phyloP scores from a whole-genome alignment of 1,140 invertebrate species.

The Drosophila saltans region DNA sequence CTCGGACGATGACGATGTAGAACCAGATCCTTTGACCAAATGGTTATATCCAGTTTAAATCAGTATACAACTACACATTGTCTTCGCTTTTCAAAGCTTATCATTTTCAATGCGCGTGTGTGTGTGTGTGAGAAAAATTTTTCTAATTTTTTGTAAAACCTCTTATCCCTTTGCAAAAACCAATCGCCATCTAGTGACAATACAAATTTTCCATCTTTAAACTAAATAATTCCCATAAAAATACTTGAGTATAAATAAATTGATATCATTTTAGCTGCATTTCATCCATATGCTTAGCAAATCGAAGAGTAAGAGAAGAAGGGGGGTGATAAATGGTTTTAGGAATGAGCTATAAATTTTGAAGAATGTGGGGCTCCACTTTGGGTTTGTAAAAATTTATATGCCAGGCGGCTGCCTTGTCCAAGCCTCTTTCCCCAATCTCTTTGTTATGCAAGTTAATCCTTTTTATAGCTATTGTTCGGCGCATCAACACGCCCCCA shows the following conservation, averaged over 20 bases:
- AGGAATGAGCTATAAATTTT: slow-evolving; percentile 42
- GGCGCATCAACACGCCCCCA: slow-evolving; percentile 70
- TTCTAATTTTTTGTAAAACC: no score
- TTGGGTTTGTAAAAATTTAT: slow-evolving; percentile 18
- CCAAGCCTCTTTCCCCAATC: slow-evolving; percentile 8
- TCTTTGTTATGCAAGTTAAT: slow-evolving; percentile 80
- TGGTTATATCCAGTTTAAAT: slow-evolving; percentile 29
- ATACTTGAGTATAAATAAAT: slow-evolving; percentile 46
- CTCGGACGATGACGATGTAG: not conserved
- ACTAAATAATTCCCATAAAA: slow-evolving; percentile 8
- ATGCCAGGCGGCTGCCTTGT: slow-evolving; percentile 15
- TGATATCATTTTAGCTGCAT: no score
- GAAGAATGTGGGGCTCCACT: slow-evolving; percentile 2
- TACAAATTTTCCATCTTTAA: not conserved
- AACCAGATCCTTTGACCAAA: slow-evolving; percentile 1
- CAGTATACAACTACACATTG: no score
- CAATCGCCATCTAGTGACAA: not conserved
- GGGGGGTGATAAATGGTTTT: not conserved
- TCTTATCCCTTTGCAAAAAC: not conserved
- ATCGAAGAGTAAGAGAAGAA: no score
- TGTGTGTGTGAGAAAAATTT: no score
- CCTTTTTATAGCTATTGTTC: slow-evolving; percentile 80
- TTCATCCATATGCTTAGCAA: slow-evolving; percentile 1
- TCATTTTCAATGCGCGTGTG: no score
- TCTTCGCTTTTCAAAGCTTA: no score